Evolutionary conservation across 2,888 invertebrate genomes (phyloP), one percentile per base, ranked within the genome.

Genomic region (Euspilapteryx auroguttella): DNA sequence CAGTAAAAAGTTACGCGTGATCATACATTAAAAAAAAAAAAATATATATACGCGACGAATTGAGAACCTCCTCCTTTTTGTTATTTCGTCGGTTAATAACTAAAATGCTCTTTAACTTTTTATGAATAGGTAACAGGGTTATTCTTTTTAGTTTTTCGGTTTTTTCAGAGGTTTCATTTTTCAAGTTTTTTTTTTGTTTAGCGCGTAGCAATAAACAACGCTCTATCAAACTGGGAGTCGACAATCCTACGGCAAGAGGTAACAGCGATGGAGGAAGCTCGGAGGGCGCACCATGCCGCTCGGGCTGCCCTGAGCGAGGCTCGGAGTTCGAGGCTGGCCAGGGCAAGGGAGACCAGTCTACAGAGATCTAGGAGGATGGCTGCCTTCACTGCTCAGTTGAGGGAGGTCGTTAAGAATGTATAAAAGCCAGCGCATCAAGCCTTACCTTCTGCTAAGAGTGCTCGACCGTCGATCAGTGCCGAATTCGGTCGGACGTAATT

Each of bases 151-250:
- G 17, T 17, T 6, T 17, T 6, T 17, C 8, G 8, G 8, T 17
- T 6, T 17, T 6, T 8, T 17, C 17, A 8, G n/a, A n/a, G n/a
- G n/a, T n/a, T n/a, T n/a, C n/a, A n/a, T n/a, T n/a, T n/a, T n/a
- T n/a, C n/a, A n/a, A n/a, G n/a, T n/a, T 17, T 13, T 28, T 33
- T 11, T 25, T 12, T 25, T 4, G 28, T 33, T 7, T 54, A 73
- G 73, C 59, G 66, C 1, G 39, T 53, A 11, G 66, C 69, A 2
- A 61, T 69, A 35, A 37, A 45, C 15, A 68, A 62, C 45, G 59
- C 65, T 0, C 45, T 73, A 1, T 59, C 38, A 31, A 38, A 45
- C 1, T 69, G 69, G 69, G 71, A 65, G 32, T 39, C 49, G 0
- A 32, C 49, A 0, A 28, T 61, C 1, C 37, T 57, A 0, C 51